Conservation (phyloP, 2,113 vertebrate genomes). For the Hippolais icterina region DNA sequence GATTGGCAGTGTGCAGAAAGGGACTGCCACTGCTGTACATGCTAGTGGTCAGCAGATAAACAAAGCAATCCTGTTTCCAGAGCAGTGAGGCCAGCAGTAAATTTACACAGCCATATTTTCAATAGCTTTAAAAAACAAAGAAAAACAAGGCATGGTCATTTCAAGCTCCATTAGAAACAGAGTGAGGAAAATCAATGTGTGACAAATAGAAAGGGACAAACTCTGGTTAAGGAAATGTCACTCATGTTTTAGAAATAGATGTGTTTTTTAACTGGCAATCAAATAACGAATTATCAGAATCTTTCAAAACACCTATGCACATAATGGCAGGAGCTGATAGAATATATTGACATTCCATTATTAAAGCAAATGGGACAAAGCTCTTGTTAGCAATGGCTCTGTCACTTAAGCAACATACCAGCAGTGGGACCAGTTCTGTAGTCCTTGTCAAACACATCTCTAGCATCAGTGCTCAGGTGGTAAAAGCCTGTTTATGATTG, state of each 20-base stretch:
- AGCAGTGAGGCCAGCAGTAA: not conserved
- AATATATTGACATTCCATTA: not conserved
- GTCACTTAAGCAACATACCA: not conserved
- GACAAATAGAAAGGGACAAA: slow-evolving; percentile 26
- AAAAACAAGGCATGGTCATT: not conserved
- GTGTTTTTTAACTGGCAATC: not conserved
- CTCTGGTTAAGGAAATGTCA: not conserved
- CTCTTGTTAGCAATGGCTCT: not conserved
- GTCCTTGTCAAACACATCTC: not conserved
- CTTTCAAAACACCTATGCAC: not conserved
- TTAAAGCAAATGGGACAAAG: not conserved
- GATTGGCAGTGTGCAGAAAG: not conserved
- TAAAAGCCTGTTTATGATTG: not conserved
- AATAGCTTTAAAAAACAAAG: slow-evolving; percentile 19
- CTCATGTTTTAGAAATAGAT: not conserved
- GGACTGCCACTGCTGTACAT: not conserved
- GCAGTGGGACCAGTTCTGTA: not conserved
- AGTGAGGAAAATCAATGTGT: slow-evolving; percentile 18
- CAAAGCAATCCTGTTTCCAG: not conserved
- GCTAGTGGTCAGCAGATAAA: slow-evolving; percentile 28
- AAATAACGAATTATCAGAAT: not conserved
- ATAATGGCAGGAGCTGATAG: not conserved
- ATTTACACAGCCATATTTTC: slow-evolving; percentile 23
- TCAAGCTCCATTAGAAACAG: slow-evolving; percentile 37
- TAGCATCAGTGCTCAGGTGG: not conserved